Evolutionary conservation across 2,113 vertebrate species (phyloP), one percentile per base, ranked within the genome.

Genomic region (Pygoscelis adeliae): DNA sequence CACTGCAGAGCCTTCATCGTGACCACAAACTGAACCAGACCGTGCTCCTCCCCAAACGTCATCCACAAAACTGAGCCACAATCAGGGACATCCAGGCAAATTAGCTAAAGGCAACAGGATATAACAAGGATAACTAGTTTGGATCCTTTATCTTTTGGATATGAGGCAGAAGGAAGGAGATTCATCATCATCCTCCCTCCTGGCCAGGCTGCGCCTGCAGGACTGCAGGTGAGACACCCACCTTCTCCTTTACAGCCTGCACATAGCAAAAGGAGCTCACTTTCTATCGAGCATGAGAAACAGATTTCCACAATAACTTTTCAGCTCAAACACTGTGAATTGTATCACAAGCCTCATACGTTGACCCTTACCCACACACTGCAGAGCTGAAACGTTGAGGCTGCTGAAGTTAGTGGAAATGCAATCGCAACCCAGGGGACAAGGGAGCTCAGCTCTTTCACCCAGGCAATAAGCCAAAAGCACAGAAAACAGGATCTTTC

Each of bases 281-380:
- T 90, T 40, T 20, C 26, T 42, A 81, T 38, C 1, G 2, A 78
- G 50, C 3, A 23, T 0, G 0, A 70, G 67, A 90, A 89, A 83
- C 0, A 52, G 3, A 47, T 44, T 38, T 40, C 11, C 40, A 72
- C 63, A 74, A 17, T 13, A 66, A 86, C 52, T 92, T 61, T 82
- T 59, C 76, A 83, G 71, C 52, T 66, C n/a, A 34, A 71, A 58
- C 32, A 27, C 17, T 23, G 6, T 29, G 36, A 83, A 81, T 47
- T 73, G 26, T 40, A 44, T 9, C 4, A 0, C 17, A 46, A 44
- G n/a, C 42, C 13, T 81, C 44, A 3, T 1, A 15, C 2, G 0
- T 61, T 87, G 89, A 83, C 83, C 52, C 77, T 49, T 26, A 58
- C 20, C 47, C 52, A 21, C 72, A 21, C 72, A 15, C 4, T 1